Evolutionary conservation across 2,888 invertebrate genomes (phyloP), one percentile per base, ranked within the genome.

Genomic region (Drosophila tanythrix): DNA sequence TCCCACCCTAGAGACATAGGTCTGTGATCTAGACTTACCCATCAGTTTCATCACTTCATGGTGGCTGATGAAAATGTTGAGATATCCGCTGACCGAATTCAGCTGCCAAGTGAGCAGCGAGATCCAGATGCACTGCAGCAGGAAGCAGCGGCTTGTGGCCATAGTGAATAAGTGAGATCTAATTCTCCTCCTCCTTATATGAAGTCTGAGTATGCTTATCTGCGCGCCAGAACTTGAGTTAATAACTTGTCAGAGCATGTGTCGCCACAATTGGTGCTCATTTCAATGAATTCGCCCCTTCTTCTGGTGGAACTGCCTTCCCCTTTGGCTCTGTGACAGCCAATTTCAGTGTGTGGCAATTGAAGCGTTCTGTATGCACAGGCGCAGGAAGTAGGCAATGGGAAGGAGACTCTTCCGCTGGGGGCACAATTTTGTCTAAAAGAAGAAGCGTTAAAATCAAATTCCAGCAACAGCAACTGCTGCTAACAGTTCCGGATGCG

Each of bases 41-140:
- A 96, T 94, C 89, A 96, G 94, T 94, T 96, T 96, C 95, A 95
- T 95, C 92, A 96, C 96, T 94, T 96, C 96, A 79, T 95, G 95
- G 93, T 96, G 95, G 93, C 96, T 96, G 94, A 96, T 96, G 94
- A 96, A 96, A 91, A 97, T 95, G 94, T 96, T 96, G 91, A 96
- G 95, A 94, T 96, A 96, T 93, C 95, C 95, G 92, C 95, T 94
- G 94, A 95, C 94, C 94, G 94, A 92, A 67, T 88, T 69, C 60
- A 92, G 85, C 77, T 89, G 89, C 91, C 91, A 92, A 57, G 86
- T 79, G 71, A 90, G 80, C 71, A 91, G 77, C 56, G 86, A 79
- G 63, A 86, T 83, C 82, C 89, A 90, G 66, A 91, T 31, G 6
- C 76, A 61, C 59, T 70, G 57, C 58, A 75, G 59, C 38, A 74